A percentile compares a stretch with the other conserved stretches of the same genome.
Evolutionary conservation across 2,888 invertebrate genomes (phyloP).

Genomic region (Drosophila peninsularis): DNA sequence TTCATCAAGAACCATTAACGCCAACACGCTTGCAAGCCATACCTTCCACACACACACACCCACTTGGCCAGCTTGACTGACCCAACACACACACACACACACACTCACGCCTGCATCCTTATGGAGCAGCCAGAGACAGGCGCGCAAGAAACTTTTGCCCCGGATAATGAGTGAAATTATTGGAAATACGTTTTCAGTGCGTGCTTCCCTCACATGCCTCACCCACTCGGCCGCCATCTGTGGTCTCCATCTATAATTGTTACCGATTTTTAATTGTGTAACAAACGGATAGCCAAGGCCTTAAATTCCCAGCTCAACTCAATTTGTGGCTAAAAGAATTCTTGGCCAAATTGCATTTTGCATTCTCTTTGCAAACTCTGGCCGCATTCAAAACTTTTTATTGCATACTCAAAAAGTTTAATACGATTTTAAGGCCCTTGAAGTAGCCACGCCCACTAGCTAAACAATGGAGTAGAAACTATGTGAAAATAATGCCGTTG

Average conservation of each 20-base stretch:
- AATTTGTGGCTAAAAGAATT: neutral
- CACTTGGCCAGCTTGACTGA: conserved; percentile 67
- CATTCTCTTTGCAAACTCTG: neutral
- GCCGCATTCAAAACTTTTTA: conserved; percentile 31
- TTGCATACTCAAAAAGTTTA: conserved; percentile 24
- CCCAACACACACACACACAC: conserved; percentile 7
- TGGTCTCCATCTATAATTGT: conserved; percentile 21
- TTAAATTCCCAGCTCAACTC: neutral
- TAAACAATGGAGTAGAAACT: neutral
- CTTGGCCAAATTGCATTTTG: conserved; percentile 2
- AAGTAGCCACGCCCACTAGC: conserved; percentile 39
- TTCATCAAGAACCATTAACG: conserved; percentile 82
- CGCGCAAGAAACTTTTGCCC: conserved; percentile 61
- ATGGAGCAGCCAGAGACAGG: conserved; percentile 45
- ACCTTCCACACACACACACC: conserved; percentile 20
- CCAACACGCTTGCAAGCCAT: conserved; percentile 74
- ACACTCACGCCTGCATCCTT: conserved; percentile 7
- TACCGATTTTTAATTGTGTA: conserved; percentile 9
- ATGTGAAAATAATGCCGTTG: neutral
- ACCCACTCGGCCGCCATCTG: conserved; percentile 21
- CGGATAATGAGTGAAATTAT: conserved; percentile 81
- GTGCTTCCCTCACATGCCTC: conserved; percentile 56
- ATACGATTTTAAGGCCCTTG: conserved; percentile 21
- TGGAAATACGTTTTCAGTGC: conserved; percentile 77
- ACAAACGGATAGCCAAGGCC: neutral